Evolutionary conservation across 2,888 invertebrate genomes (phyloP).

Genomic region (Nomada ferruginata): DNA sequence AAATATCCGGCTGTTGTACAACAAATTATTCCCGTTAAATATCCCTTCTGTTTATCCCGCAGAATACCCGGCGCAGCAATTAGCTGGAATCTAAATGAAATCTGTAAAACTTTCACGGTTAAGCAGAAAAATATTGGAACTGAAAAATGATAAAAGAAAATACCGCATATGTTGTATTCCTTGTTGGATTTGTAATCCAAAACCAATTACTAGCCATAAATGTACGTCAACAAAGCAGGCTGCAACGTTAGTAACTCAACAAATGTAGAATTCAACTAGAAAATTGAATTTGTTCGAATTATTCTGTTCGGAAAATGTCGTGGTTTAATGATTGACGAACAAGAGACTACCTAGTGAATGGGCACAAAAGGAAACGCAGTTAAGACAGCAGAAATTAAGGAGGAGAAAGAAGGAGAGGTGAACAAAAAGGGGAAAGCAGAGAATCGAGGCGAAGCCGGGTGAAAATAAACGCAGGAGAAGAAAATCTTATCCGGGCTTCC

Average conservation of each 20-base stretch:
- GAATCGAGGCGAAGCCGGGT: conserved; percentile 57
- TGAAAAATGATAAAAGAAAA: not conserved
- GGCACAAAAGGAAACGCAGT: conserved; percentile 19
- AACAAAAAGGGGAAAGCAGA: conserved; percentile 22
- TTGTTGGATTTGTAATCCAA: no score
- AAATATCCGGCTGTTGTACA: no score
- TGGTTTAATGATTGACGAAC: conserved; percentile 10
- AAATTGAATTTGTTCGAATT: not conserved
- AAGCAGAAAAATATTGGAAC: not conserved
- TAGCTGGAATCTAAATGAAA: not conserved
- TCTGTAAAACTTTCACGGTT: not conserved
- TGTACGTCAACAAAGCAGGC: not conserved
- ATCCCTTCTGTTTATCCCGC: not conserved
- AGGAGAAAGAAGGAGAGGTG: conserved; percentile 31
- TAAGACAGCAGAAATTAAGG: conserved; percentile 32
- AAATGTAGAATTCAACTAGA: not conserved
- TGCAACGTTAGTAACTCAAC: not conserved
- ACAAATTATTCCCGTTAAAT: not conserved
- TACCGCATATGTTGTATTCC: not conserved
- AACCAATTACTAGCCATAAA: not conserved
- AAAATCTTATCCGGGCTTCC: conserved; percentile 80
- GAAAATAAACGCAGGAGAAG: conserved; percentile 78
- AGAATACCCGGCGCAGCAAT: not conserved
- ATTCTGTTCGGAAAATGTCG: not conserved
- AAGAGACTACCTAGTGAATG: conserved; percentile 23